Base-by-base conservation (phyloP, 2,888 invertebrate species). In the Oxyteleia sp. region DNA sequence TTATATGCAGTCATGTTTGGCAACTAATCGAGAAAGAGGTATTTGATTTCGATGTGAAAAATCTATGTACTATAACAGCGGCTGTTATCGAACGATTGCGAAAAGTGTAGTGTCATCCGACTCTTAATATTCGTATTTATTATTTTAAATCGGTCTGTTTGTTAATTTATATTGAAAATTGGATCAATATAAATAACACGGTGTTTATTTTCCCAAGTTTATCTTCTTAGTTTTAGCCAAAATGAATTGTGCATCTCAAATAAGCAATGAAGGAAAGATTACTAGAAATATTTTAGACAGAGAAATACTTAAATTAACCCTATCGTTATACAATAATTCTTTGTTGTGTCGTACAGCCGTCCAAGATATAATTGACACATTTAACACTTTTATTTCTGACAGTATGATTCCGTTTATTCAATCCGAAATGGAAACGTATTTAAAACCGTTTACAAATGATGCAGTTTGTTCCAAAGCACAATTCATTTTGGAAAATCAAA, bases 1-100 rank as follows among this genome's bases (percentile, higher is more conserved):
- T 29, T 10, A 43, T 72, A 11, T 72, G 16, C n/a, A 72, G 43
- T 26, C 80, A 80, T 11, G 71, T 79, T 15, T 72, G 71, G 71
- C 63, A 79, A 49, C 55, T 79, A 38, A 61, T 79, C 0, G 63
- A 79, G 20, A 20, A 35, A 43, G 55, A 79, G 23, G 26, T 53
- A 4, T 79, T 63, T 29, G 41, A 18, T 5, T 55, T 53, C 26
- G 35, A 38, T n/a, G 63, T 71, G 0, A 29, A 53, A 35, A 41
- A 63, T 32, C 29, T 38, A 15, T 79, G 13, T 8, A 16, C 10
- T 8, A 20, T n/a, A 35, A 53, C 51, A 20, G 23, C 61, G 29
- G 45, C 13, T 23, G 23, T 23, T 4, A 23, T 23, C 23, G 23
- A 23, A 23, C 23, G 5, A 23, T 23, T 23, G 23, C 23, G 23